Percentiles rank a stretch among this genome's conserved stretches.
Conservation (phyloP, 2,797 vertebrate genomes). For the Austrolebias charrua region DNA sequence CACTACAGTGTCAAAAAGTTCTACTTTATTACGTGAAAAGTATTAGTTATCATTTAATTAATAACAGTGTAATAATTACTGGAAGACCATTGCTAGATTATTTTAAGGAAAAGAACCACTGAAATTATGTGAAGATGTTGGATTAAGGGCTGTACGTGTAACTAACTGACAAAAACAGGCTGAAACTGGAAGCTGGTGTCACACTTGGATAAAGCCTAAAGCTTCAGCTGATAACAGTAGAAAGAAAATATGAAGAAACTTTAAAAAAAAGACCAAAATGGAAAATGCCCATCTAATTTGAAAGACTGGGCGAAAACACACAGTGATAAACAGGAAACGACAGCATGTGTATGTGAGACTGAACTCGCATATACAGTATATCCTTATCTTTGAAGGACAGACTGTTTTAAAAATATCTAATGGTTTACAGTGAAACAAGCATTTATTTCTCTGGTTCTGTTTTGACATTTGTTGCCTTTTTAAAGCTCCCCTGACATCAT, state of each 20-base stretch:
- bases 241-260: neutral
- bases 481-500: no score
- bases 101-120: neutral
- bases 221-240: neutral
- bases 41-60: no score
- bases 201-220: neutral
- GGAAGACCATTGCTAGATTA: neutral
- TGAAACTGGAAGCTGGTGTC: neutral
- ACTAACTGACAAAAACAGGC: neutral
- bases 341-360: neutral
- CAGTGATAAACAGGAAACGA: neutral
- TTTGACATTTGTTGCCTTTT: neutral
- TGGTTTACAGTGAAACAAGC: neutral
- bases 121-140: neutral
- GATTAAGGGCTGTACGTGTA: neutral
- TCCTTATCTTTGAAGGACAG: neutral
- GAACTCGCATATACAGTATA: neutral
- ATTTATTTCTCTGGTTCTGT: neutral
- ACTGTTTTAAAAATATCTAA: neutral
- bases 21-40: no score
- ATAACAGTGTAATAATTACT: no score
- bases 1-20: neutral
- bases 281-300: neutral
- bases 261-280: neutral
- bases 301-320: neutral